Base-by-base conservation (phyloP, 2,797 vertebrate species). In the Lacerta viridis region DNA sequence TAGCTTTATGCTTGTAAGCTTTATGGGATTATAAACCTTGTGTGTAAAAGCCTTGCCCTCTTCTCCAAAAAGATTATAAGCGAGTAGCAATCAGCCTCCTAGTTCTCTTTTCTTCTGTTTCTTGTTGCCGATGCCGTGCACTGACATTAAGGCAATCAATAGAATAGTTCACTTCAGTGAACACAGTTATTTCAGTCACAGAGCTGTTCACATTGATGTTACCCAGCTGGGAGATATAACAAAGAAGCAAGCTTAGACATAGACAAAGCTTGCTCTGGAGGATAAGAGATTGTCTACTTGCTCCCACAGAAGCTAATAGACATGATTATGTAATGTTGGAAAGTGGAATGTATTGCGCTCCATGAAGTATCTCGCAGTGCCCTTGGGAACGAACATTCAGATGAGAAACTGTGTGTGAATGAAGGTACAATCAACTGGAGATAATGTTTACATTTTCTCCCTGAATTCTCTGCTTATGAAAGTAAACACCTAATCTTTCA, bases 361-460 rank as follows among this genome's bases (percentile, higher is more conserved):
- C 93, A 93, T 87, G 93, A 95, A 68, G 93, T 82, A 76, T 88
- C 84, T 87, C 90, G 91, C 87, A 92, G 87, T 89, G 90, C 90
- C 93, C 85, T 83, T 92, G 71, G 83, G 64, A 71, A 85, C 71
- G 64, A 93, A 88, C 80, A 90, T 0, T 0, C 88, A 95, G 90
- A 94, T 89, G 88, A 90, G 91, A 94, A 93, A 88, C 69, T 86
- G 87, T 0, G 55, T 88, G 93, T 93, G 90, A 93, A 94, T 94
- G 95, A 91, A 94, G 87, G 68, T 33, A 93, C 93, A 84, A 84
- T 94, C 94, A 94, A 93, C 86, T 92, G 92, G 91, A 88, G 90
- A 91, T 94, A 93, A 94, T 91, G 86, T 90, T 92, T 92, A 94
- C 94, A 91, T 94, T 94, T 94, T 93, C 41, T 39, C 64, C n/a